These are phyloP conservation scores for Euspilapteryx auroguttella DNA, from an alignment of 2,888 invertebrate species.

Conservation along the genomic window DNA sequence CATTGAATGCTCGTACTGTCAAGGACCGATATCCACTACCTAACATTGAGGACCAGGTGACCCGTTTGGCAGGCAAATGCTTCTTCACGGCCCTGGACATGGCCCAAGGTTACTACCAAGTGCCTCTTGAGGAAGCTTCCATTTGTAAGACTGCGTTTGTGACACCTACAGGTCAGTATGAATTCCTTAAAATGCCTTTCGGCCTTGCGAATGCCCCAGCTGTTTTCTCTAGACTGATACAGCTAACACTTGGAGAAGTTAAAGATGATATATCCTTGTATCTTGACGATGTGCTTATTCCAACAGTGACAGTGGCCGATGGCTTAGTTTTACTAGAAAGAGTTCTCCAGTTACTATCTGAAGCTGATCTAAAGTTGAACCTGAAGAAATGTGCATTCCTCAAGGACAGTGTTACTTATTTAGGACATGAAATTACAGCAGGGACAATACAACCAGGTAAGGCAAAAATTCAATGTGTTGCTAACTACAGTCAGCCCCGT, in stretches of 20 bases:
- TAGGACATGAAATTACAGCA: constrained; percentile 4
- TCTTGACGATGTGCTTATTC: constrained; percentile 7
- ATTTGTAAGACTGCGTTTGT: constrained; percentile 6
- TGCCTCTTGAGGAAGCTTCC: constrained; percentile 2
- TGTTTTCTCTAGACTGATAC: constrained; percentile 5
- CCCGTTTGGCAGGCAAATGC: constrained; percentile 2
- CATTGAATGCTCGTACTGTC: constrained; percentile 8
- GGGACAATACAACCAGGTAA: constrained; percentile 2
- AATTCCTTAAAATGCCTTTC: no score
- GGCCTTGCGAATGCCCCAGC: constrained; percentile 7
- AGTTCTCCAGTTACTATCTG: constrained; percentile 3
- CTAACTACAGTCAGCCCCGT: constrained; percentile 3
- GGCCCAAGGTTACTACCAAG: constrained; percentile 6
- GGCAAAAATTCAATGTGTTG: constrained; percentile 4
- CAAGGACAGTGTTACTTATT: no score
- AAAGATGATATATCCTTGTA: background rate
- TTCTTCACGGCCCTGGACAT: constrained; percentile 5
- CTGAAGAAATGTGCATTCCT: constrained; percentile 3
- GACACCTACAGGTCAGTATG: constrained; percentile 4
- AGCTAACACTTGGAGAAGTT: background rate
- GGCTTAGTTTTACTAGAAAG: no score
- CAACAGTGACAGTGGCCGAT: constrained; percentile 2
- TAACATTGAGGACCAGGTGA: constrained; percentile 5
- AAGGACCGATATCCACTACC: constrained; percentile 5
- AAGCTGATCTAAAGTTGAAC: constrained; percentile 5